phyloP scores from a whole-genome alignment of 2,888 invertebrate genomes.

The Rotaria sp. region DNA sequence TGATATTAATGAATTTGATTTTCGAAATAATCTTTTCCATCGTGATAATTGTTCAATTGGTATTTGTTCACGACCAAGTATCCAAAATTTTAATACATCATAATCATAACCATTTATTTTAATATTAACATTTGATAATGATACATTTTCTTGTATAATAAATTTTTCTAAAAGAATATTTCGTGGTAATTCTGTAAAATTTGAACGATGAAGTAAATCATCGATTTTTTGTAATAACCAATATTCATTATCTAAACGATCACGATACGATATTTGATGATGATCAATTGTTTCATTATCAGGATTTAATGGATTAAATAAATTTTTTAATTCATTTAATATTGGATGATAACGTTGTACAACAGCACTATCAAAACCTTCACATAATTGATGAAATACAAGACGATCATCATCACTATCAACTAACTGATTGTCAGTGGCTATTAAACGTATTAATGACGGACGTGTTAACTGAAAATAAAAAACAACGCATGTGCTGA shows the following conservation, averaged over 20 bases:
- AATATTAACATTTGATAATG: conserved; percentile 45
- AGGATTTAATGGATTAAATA: conserved; percentile 54
- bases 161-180: conserved; percentile 43
- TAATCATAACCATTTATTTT: conserved; percentile 49
- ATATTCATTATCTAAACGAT: conserved; percentile 52
- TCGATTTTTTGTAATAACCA: conserved; percentile 51
- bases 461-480: conserved; percentile 6
- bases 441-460: conserved; percentile 1
- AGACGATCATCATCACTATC: background rate
- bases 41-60: conserved; percentile 40
- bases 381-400: conserved; percentile 48
- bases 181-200: conserved; percentile 50
- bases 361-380: conserved; percentile 49
- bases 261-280: conserved; percentile 46
- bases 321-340: conserved; percentile 48
- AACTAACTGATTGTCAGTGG: background rate
- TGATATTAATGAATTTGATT: conserved; percentile 40
- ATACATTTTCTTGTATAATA: background rate
- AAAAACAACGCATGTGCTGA: background rate
- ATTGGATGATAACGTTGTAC: conserved; percentile 51
- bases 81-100: conserved; percentile 52
- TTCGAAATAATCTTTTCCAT: conserved; percentile 40
- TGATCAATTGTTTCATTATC: conserved; percentile 52
- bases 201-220: conserved; percentile 50
- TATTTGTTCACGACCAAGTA: conserved; percentile 48